phyloP scores from a whole-genome alignment of 2,888 invertebrate species.

The Eumacrocentrus americanus region DNA sequence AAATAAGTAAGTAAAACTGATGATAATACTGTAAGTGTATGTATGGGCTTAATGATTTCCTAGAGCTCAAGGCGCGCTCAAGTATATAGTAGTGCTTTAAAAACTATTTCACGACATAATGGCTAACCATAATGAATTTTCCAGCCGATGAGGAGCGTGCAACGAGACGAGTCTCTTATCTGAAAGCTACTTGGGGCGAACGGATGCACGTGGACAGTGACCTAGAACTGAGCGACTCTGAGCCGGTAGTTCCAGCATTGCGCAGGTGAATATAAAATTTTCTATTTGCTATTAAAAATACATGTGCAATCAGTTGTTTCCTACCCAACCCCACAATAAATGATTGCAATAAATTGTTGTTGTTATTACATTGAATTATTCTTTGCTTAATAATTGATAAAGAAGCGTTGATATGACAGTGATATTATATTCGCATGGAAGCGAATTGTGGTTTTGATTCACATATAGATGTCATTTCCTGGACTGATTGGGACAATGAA shows the following conservation, averaged over 20 bases:
- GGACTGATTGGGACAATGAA: too few relatives aligned
- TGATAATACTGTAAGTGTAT: background rate
- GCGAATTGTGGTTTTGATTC: too few relatives aligned
- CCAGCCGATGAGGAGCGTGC: slow-evolving; percentile 82
- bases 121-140: slow-evolving; percentile 39
- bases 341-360: too few relatives aligned
- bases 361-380: too few relatives aligned
- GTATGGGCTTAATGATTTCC: slow-evolving; percentile 17
- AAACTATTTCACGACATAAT: background rate
- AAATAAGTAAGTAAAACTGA: slow-evolving; percentile 53
- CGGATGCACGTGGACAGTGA: slow-evolving; percentile 77
- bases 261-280: slow-evolving; percentile 68
- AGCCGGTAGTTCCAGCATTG: slow-evolving; percentile 64
- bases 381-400: too few relatives aligned
- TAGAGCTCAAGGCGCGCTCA: slow-evolving; percentile 7
- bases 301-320: background rate
- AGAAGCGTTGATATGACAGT: too few relatives aligned
- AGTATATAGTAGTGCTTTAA: too few relatives aligned
- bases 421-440: too few relatives aligned
- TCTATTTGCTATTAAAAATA: background rate
- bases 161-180: slow-evolving; percentile 89
- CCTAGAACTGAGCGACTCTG: slow-evolving; percentile 67
- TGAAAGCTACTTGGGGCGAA: slow-evolving; percentile 89
- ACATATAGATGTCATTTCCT: too few relatives aligned
- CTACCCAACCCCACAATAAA: too few relatives aligned